Evolutionary conservation across 1,140 invertebrate genomes (phyloP).

Genomic region (Halictus rubicundus): DNA sequence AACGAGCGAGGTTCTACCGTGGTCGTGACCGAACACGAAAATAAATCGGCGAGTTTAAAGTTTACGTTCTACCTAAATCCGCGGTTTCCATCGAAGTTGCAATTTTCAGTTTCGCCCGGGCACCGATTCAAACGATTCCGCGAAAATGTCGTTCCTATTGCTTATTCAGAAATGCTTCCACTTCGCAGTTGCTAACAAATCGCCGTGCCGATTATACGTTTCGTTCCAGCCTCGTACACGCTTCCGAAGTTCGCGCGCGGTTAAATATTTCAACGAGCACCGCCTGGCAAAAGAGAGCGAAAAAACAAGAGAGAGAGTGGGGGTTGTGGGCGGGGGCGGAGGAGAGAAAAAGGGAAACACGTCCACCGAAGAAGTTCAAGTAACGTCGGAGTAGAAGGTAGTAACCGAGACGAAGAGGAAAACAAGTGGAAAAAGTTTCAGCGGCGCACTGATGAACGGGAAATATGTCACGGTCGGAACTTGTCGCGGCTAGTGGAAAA

Average conservation of each 20-base stretch:
- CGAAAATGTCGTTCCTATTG: neutral
- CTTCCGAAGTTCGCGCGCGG: conserved; percentile 37
- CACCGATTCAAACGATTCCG: conserved; percentile 14
- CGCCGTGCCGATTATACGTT: conserved; percentile 39
- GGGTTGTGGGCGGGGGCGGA: no score
- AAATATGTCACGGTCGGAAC: conserved; percentile 59
- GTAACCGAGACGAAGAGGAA: conserved; percentile 25
- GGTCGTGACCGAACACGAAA: neutral
- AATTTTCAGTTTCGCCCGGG: conserved; percentile 1
- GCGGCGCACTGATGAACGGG: conserved; percentile 57
- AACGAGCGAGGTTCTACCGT: neutral
- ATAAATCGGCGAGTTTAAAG: conserved; percentile 6
- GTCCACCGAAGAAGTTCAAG: conserved; percentile 55
- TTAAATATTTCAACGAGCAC: conserved; percentile 61
- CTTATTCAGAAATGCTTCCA: conserved; percentile 36
- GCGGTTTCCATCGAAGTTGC: conserved; percentile 11
- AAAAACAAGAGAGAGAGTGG: conserved; percentile 1
- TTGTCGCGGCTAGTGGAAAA: conserved; percentile 50
- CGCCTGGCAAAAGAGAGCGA: conserved; percentile 25
- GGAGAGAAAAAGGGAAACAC: neutral
- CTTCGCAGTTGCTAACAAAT: conserved; percentile 43
- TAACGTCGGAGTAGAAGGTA: conserved; percentile 42
- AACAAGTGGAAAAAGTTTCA: conserved; percentile 64
- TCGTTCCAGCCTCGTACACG: conserved; percentile 7
- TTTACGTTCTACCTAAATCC: neutral